Base-by-base conservation (phyloP, 1,140 invertebrate species). In the Dysdera silvatica region DNA sequence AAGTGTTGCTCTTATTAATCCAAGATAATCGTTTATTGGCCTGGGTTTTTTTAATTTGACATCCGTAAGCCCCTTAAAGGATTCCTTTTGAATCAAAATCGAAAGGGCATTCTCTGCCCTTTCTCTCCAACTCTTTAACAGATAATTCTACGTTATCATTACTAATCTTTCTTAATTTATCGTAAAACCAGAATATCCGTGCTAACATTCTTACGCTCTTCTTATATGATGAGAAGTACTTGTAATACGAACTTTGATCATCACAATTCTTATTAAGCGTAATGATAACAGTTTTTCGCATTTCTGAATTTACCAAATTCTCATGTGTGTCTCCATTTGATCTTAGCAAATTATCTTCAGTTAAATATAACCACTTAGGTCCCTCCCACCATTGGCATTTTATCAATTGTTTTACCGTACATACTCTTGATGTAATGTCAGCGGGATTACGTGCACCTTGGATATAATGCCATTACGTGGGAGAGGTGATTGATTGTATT, bases 271-370 rank as follows among this genome's bases (percentile, higher is more conserved):
- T 56, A 12, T 3, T n/a, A 4, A 41, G 43, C n/a, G 32, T 23
- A 56, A 48, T 18, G 16, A 57, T 23, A 18, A 47, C 18, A 6
- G 16, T 33, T 45, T 58, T 57, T 10, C 48, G 35, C 6, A 54
- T 32, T 58, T 64, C 62, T 26, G 28, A 43, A 45, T 37, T 33
- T 8, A 64, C 62, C 26, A 51, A 52, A 40, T 54, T 20, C 16
- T 54, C 20, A 40, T 60, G 12, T 29, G 47, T 31, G 2, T 49
- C 16, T 4, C 35, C 12, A 2, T 61, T 14, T 3, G 24, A 45
- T 10, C 54, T 59, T 3, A 65, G 61, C 69, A 47, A 67, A 14
- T 43, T 33, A 5, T 51, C 40, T 16, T 58, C 51, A 12, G 18
- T 26, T 20, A 45, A 14, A 2, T 10, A 6, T 7, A 65, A 24